Evolutionary conservation across 2,113 vertebrate species (phyloP), one percentile per base, ranked within the genome.

Genomic region (Percopsis transmontana): DNA sequence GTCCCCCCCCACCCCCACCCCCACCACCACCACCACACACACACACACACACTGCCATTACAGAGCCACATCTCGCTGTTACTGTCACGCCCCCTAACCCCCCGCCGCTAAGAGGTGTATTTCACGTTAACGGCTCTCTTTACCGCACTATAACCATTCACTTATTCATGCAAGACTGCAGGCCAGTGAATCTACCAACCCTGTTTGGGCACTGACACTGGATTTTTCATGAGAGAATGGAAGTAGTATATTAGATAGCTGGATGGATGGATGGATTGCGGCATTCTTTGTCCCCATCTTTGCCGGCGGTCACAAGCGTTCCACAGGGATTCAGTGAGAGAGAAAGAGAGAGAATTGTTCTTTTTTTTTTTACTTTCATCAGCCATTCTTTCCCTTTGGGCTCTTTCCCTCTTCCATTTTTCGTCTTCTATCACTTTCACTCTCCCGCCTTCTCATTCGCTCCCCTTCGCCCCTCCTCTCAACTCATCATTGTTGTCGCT

Each of bases 291-390:
- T 33, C 27, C 5, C 5, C 27, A 78, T 72, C 42, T 82, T 85
- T 83, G 78, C 81, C 59, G 24, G 58, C 7, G 86, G 85, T 87
- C 84, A 81, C 66, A 84, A 74, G 64, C 74, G 50, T 84, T 68
- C 67, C 66, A 55, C 57, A 59, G 60, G 0, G 15, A 67, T 77
- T 68, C 77, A 81, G 62, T 71, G 68, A 69, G 55, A 76, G 48
- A 21, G 24, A 12, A 12, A 55, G 24, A 56, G 24, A 56, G 52
- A 11, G 52, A 56, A 33, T 33, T 33, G 27, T 33, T 7, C 27
- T 33, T 33, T 33, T 33, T 33, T 33, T 33, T 33, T 90, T 87
- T 64, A 57, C 78, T 87, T 86, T 88, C 81, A 88, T 91, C 88
- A 87, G 83, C 75, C 66, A 65, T 60, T 39, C 72, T 72, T 70